Base-by-base conservation (phyloP, 2,113 vertebrate genomes). In the Baryphthengus martii region DNA sequence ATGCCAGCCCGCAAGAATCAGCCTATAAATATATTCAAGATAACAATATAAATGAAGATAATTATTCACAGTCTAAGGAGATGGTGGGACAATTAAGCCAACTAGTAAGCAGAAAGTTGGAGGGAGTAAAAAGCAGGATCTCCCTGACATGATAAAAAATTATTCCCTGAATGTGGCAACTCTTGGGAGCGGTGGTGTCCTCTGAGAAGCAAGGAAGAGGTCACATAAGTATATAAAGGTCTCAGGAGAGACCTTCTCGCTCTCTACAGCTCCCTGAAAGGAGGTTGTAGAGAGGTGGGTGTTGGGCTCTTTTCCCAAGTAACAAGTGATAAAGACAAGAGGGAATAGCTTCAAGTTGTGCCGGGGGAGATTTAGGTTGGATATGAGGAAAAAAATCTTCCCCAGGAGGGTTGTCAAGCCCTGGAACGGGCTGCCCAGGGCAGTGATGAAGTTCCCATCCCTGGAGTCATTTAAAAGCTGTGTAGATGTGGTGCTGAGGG, bases 1-100 rank as follows among this genome's bases (percentile, higher is more conserved):
- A 84, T 96, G 89, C 85, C 89, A 70, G 83, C 81, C 74, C 31
- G 0, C 76, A 92, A 96, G 93, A 96, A 89, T 83, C 70, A 15
- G 68, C 39, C 83, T 95, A 92, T 89, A 96, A 94, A 96, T 97
- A 86, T 73, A n/a, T 84, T 67, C 83, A 66, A 44, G 85, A 66
- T 88, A 93, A 96, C 95, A 96, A 96, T 95, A 95, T 73, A 94
- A 82, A 76, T 93, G 56, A 92, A 88, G 92, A 71, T 76, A 95
- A 92, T 94, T 79, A 92, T 85, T 95, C 79, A 93, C 72, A 86
- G 85, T 55, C 68, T 94, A 93, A 96, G 80, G 74, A 95, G 85
- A 39, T 13, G 20, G 59, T 45, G 50, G 79, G 85, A 77, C 82
- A 85, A 90, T 89, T 88, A 84, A 95, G 68, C 63, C 49, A 52